Percentiles rank a stretch among this genome's conserved stretches.
Evolutionary conservation across 1,140 invertebrate species (phyloP).

Genomic region (Maniola jurtina): DNA sequence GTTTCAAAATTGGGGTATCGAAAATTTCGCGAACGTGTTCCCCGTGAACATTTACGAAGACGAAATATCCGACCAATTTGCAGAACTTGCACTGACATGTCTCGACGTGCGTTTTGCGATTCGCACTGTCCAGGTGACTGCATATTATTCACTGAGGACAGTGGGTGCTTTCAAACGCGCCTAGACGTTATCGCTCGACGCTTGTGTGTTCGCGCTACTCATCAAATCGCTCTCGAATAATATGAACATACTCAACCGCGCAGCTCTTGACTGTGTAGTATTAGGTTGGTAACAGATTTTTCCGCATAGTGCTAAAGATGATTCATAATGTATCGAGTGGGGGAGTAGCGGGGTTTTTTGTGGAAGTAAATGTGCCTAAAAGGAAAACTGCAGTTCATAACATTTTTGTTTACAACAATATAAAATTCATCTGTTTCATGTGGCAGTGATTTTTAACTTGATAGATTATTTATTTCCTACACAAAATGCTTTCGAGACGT

Average conservation of each 20-base stretch:
- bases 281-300: background rate
- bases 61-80: background rate
- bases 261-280: background rate
- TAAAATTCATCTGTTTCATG: too few species aligned
- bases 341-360: background rate
- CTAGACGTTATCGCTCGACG: slow-evolving; percentile 1
- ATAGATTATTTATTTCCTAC: too few species aligned
- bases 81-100: background rate
- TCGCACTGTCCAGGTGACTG: background rate
- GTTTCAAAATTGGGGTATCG: background rate
- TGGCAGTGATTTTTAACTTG: too few species aligned
- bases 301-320: background rate
- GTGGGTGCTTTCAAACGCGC: background rate
- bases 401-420: too few species aligned
- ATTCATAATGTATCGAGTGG: background rate
- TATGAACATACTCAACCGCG: background rate
- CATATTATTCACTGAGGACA: background rate
- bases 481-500: too few species aligned
- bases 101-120: background rate
- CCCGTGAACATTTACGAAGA: background rate
- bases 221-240: background rate
- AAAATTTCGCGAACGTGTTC: background rate
- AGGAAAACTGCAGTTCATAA: background rate
- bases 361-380: background rate
- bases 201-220: background rate